Evolutionary conservation across 35 echinoderm and acorn worm species (phyloP).

Genomic region (Heliocidaris tuberculata): DNA sequence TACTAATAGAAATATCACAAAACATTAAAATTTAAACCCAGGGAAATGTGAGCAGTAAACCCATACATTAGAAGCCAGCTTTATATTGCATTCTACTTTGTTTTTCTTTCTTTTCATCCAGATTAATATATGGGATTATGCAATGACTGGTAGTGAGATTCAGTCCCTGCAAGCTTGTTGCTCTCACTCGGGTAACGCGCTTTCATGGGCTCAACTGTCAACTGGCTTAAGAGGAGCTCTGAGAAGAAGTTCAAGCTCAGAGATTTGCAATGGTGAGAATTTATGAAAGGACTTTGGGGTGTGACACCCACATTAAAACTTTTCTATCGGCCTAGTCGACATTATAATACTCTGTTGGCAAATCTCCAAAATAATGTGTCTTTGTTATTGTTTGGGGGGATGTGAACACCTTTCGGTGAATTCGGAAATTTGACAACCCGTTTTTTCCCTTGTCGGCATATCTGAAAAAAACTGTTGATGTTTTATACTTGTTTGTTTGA

Average conservation of each 20-base stretch:
- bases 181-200: conserved; percentile 48
- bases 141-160: conserved; percentile 61
- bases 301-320: not conserved
- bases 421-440: too few relatives aligned
- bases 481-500: too few relatives aligned
- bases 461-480: too few relatives aligned
- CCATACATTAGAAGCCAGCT: not conserved
- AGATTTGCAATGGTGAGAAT: conserved; percentile 42
- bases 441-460: too few relatives aligned
- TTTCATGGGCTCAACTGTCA: conserved; percentile 61
- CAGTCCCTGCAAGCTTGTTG: conserved; percentile 36
- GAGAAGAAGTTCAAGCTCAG: not conserved
- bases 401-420: too few relatives aligned
- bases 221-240: conserved; percentile 48
- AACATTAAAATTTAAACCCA: not conserved
- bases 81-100: not conserved
- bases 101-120: conserved; percentile 34
- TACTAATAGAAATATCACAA: not conserved
- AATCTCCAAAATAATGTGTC: too few relatives aligned
- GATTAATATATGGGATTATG: conserved; percentile 80
- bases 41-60: not conserved
- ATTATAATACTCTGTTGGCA: too few relatives aligned
- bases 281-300: not conserved
- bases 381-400: too few relatives aligned
- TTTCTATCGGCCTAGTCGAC: not conserved